Conservation (phyloP, 2,888 invertebrate genomes). For the Drosophila emarginata region DNA sequence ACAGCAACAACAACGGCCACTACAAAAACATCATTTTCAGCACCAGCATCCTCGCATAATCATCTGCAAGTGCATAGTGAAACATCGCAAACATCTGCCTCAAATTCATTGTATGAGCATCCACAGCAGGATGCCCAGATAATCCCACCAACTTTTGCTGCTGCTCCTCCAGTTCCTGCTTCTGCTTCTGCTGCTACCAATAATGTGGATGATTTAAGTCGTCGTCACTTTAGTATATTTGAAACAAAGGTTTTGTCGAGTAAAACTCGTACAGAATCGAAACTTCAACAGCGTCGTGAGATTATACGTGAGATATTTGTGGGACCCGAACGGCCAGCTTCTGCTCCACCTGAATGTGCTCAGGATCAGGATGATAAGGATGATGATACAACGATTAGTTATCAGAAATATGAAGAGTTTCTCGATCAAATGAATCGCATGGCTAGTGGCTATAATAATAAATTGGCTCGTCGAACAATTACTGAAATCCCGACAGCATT, state of each 20-base stretch:
- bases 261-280: constrained; percentile 89
- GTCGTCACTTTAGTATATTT: constrained; percentile 83
- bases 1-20: not conserved
- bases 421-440: constrained; percentile 80
- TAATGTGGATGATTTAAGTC: constrained; percentile 49
- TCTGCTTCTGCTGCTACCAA: not conserved
- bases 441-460: constrained; percentile 71
- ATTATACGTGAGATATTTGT: constrained; percentile 93
- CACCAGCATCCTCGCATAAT: constrained; percentile 27
- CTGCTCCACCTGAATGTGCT: constrained; percentile 87
- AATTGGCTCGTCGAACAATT: constrained; percentile 36
- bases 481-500: not conserved
- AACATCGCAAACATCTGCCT: constrained; percentile 77
- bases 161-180: constrained; percentile 21
- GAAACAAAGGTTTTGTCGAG: constrained; percentile 88
- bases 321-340: constrained; percentile 88
- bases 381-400: constrained; percentile 61
- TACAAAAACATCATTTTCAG: constrained; percentile 25
- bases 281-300: constrained; percentile 88
- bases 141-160: constrained; percentile 44
- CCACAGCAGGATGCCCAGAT: constrained; percentile 61
- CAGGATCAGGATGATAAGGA: constrained; percentile 60
- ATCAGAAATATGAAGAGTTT: constrained; percentile 80
- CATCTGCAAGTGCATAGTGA: constrained; percentile 63
- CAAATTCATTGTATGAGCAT: constrained; percentile 70